Conservation (phyloP, 2,888 invertebrate genomes). For the Omphaloscelis lunosa region DNA sequence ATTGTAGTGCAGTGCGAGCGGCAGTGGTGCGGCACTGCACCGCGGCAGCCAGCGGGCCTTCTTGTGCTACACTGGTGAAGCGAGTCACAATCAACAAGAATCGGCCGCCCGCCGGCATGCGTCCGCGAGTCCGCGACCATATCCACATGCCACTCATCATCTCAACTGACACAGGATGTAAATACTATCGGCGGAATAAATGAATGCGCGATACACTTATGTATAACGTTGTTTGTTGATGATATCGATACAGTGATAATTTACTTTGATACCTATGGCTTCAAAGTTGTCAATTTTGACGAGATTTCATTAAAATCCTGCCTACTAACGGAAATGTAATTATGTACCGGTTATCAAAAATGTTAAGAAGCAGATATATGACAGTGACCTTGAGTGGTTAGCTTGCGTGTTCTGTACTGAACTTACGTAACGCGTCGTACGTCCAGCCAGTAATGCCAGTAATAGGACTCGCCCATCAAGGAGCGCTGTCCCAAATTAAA, state of each 20-base stretch:
- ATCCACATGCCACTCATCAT: background rate
- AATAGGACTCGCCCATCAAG: too few relatives aligned
- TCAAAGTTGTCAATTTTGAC: background rate
- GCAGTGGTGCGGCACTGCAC: too few relatives aligned
- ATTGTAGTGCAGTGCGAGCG: background rate
- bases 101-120: background rate
- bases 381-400: too few relatives aligned
- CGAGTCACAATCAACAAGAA: background rate
- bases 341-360: background rate
- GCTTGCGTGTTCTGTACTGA: too few relatives aligned
- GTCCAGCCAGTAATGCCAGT: too few relatives aligned
- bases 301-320: background rate
- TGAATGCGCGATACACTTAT: background rate
- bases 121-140: background rate
- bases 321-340: background rate
- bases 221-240: conserved; percentile 2
- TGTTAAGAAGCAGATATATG: too few relatives aligned
- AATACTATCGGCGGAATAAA: background rate
- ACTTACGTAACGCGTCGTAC: too few relatives aligned
- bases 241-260: background rate
- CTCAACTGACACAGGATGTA: background rate
- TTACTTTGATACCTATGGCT: background rate
- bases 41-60: background rate
- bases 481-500: too few relatives aligned
- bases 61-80: background rate